These are phyloP conservation scores for Meda fulgida DNA, from an alignment of 2,797 vertebrate species.

Conservation along the genomic window DNA sequence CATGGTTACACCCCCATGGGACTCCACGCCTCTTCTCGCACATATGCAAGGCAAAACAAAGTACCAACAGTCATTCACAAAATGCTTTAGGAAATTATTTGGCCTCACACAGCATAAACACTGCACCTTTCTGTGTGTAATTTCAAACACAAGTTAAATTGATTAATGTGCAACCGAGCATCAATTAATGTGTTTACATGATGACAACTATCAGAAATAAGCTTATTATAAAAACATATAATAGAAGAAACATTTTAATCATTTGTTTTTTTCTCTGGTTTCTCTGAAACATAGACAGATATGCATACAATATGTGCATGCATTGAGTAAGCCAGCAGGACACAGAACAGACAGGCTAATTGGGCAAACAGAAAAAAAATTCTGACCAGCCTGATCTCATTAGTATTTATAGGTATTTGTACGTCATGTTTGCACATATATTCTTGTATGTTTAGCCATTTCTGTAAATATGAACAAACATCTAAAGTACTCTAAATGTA, in stretches of 20 bases:
- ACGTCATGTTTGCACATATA: neutral
- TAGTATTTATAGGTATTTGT: neutral
- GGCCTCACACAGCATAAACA: neutral
- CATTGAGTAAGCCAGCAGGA: neutral
- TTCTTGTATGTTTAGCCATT: neutral
- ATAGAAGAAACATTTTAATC: neutral
- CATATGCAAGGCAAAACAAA: conserved; percentile 48
- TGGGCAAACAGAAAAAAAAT: neutral
- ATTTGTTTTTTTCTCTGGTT: neutral
- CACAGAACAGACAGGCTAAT: neutral
- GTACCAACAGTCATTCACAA: conserved; percentile 47
- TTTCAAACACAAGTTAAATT: neutral
- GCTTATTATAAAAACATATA: neutral
- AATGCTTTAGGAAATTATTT: conserved; percentile 29
- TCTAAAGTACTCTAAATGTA: neutral
- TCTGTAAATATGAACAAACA: neutral
- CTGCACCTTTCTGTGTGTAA: neutral
- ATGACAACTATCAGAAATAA: neutral
- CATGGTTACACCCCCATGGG: conserved; percentile 77
- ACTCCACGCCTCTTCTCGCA: conserved; percentile 57
- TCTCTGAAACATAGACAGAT: neutral
- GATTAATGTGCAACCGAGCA: neutral
- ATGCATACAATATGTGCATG: neutral
- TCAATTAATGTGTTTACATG: neutral
- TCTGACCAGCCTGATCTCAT: neutral